Evolutionary conservation across 2,888 invertebrate species (phyloP).

Genomic region (Drosophila acutilabella): DNA sequence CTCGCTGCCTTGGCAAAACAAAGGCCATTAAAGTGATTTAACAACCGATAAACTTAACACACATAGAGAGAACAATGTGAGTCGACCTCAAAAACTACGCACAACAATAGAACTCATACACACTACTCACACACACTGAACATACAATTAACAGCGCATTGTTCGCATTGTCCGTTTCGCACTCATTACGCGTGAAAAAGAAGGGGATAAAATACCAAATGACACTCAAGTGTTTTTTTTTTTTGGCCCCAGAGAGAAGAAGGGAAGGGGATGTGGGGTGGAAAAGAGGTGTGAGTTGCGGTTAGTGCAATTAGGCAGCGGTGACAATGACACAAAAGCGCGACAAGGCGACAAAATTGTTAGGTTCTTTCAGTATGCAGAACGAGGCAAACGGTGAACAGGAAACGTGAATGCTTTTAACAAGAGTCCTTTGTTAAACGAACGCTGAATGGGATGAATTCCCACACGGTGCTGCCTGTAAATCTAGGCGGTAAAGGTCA

Average conservation of each 20-base stretch:
- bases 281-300: constrained; percentile 41
- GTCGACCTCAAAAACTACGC: constrained; percentile 57
- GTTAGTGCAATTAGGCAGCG: constrained; percentile 78
- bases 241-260: not conserved
- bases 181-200: constrained; percentile 54
- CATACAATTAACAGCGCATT: constrained; percentile 75
- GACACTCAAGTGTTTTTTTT: constrained; percentile 70
- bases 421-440: constrained; percentile 66
- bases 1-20: constrained; percentile 34
- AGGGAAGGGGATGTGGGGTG: not conserved
- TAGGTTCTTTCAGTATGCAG: constrained; percentile 14
- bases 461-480: not conserved
- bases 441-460: not conserved
- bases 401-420: constrained; percentile 64
- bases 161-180: constrained; percentile 64
- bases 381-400: constrained; percentile 28
- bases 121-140: constrained; percentile 9
- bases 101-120: constrained; percentile 55
- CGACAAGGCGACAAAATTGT: constrained; percentile 63
- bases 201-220: constrained; percentile 38
- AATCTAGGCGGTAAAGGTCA: constrained; percentile 15
- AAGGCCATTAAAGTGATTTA: constrained; percentile 76
- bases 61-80: constrained; percentile 52
- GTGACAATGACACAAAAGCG: constrained; percentile 80
- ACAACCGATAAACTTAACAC: constrained; percentile 71